Base-by-base conservation (phyloP, 2,113 vertebrate genomes). In the Sander lucioperca region DNA sequence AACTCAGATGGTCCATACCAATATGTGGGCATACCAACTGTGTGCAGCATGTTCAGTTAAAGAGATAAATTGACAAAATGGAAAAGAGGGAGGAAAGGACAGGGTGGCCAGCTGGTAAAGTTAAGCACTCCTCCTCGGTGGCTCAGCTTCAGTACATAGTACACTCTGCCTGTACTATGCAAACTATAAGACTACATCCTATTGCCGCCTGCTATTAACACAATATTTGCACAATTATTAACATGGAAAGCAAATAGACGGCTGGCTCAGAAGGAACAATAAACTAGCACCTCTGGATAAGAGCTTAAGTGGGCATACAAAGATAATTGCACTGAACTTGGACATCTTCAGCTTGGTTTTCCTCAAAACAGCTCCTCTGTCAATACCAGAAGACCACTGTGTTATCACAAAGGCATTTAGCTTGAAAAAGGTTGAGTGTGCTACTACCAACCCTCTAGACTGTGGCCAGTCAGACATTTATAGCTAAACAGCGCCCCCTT, bases 401-500 rank as follows among this genome's bases (percentile, higher is more conserved):
- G 10, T 61, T 68, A 61, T 61, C 14, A 72, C 5, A 77, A 85
- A 76, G 13, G 18, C n/a, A 45, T 68, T 70, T 25, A 27, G 58
- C 65, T 53, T 72, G 6, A 47, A 59, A 80, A 71, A 74, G 65
- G n/a, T 63, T 5, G 9, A 57, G n/a, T 48, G n/a, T 23, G 6
- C 4, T 19, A 43, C 11, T n/a, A 47, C 2, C 27, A 36, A 47
- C 4, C 48, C 16, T 73, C 15, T 23, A 19, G 5, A 36, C 16
- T 16, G 5, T 7, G 27, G 50, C 16, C 30, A 33, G 7, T 54
- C 30, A 53, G 12, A 45, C 70, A 88, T 87, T 79, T 67, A 61
- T 79, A 83, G 86, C 87, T 90, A 74, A 88, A 93, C 78, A 93
- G 78, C 54, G 68, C 92, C 90, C 92, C 88, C 92, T 74, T 71